Conservation (phyloP, 1,140 invertebrate species). For the Macrosteles quadrilineatus region DNA sequence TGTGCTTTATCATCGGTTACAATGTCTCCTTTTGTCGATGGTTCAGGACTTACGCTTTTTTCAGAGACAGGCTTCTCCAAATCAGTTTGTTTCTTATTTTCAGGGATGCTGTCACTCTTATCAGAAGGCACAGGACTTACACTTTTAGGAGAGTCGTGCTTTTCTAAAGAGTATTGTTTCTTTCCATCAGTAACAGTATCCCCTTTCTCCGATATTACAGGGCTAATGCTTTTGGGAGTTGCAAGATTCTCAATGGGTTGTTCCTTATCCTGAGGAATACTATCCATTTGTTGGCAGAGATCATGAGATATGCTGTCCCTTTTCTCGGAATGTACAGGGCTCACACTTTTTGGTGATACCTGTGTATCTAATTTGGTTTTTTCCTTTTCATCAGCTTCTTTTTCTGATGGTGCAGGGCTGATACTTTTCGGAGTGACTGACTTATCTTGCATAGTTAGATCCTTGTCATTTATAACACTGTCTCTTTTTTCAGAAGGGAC, state of each 20-base stretch:
- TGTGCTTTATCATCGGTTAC: neutral
- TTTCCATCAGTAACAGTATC: neutral
- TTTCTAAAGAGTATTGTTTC: neutral
- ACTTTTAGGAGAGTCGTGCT: neutral
- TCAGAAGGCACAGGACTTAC: neutral
- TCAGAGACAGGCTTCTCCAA: neutral
- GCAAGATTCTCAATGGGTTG: slow-evolving; percentile 1
- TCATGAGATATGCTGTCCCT: neutral
- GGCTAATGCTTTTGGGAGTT: neutral
- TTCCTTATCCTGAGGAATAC: neutral
- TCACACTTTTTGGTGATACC: neutral
- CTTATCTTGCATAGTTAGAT: neutral
- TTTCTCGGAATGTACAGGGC: neutral
- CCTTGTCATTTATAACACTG: neutral
- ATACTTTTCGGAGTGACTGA: neutral
- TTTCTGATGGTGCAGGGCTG: slow-evolving; percentile 2
- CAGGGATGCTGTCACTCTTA: too few relatives aligned
- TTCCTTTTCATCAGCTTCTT: neutral
- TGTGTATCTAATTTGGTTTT: neutral
- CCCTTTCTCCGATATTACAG: neutral
- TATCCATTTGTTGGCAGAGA: too few relatives aligned
- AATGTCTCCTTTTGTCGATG: neutral
- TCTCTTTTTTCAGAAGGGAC: slow-evolving; percentile 19
- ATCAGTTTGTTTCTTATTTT: neutral
- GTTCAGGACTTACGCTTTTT: slow-evolving; percentile 15